Base-by-base conservation (phyloP, 1,140 invertebrate species). In the Sminthurides bifidus region DNA sequence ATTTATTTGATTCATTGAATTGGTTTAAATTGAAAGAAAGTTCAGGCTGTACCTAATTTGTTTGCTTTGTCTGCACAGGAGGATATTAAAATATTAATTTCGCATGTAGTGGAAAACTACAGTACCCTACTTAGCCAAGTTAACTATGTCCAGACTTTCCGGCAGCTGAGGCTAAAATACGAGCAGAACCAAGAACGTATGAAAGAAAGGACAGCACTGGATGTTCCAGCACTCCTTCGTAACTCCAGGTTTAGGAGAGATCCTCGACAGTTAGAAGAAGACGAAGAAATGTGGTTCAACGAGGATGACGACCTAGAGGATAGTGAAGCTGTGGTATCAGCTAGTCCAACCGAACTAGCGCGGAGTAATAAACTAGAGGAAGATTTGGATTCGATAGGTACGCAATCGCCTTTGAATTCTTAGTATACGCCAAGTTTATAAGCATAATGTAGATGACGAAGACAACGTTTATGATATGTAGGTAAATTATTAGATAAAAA, bases 271-370 rank as follows among this genome's bases (percentile, higher is more conserved):
- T 77, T 95, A 58, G 92, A 97, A 44, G 92, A 96, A 67, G 93
- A 98, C 65, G 93, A 98, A 70, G 93, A 97, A 72, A 91, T 94
- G 80, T 98, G 92, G 92, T 97, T 97, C 73, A 93, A 93, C 69
- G 88, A 94, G 66, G 92, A 96, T 63, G 92, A 95, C 68, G 92
- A 94, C 66, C 82, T 89, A 64, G 91, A 95, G 67, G 83, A 82
- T 27, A 73, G 72, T 68, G 78, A 81, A 59, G 75, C 77, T 37
- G 75, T 79, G 17, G 74, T 80, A 27, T 73, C 78, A 33, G 75
- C 74, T 55, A 66, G 72, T 35, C 59, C 61, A 61, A 41, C 65
- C 70, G 29, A 67, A 74, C 54, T 75, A 73, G 52, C 37, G 70
- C 17, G 69, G 66, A 48, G 19, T 48, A 48, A 21, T 30, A 75